Evolutionary conservation across 2,797 vertebrate species (phyloP).

Genomic region (Gypaetus barbatus): DNA sequence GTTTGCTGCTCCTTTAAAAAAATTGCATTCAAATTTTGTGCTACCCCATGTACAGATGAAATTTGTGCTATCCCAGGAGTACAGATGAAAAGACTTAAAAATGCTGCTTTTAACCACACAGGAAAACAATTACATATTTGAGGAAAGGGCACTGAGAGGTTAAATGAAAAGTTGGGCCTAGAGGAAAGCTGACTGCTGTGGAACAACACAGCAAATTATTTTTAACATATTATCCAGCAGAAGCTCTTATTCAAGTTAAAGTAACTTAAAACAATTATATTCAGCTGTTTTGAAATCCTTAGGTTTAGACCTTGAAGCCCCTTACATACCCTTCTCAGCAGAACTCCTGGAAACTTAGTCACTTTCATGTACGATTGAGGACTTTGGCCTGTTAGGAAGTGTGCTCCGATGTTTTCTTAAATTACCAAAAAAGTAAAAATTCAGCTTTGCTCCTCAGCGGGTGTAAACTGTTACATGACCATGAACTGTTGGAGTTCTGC

Average conservation of each 20-base stretch:
- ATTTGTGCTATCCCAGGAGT: constrained; percentile 29
- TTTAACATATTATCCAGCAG: constrained; percentile 13
- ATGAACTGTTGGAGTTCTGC: not conserved
- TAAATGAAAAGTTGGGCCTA: constrained; percentile 45
- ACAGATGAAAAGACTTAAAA: constrained; percentile 46
- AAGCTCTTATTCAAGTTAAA: constrained; percentile 4
- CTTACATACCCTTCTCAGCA: not conserved
- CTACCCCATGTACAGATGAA: not conserved
- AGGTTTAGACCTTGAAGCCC: not conserved
- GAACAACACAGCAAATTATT: constrained; percentile 38
- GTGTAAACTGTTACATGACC: not conserved
- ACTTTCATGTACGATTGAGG: not conserved
- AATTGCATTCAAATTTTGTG: not conserved
- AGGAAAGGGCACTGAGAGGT: constrained; percentile 48
- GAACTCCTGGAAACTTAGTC: not conserved
- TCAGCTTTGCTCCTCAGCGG: not conserved
- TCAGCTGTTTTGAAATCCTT: constrained; percentile 1
- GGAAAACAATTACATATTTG: constrained; percentile 63
- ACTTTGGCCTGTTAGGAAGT: not conserved
- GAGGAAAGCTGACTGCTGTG: constrained; percentile 37
- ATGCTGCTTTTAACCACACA: constrained; percentile 51
- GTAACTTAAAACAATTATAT: constrained; percentile 9
- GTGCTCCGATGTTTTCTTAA: not conserved
- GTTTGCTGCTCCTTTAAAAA: not conserved
- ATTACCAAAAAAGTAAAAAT: not conserved